Percentiles rank a stretch among this genome's conserved stretches.
phyloP scores from a whole-genome alignment of 2,113 vertebrate species.

The Solea senegalensis region DNA sequence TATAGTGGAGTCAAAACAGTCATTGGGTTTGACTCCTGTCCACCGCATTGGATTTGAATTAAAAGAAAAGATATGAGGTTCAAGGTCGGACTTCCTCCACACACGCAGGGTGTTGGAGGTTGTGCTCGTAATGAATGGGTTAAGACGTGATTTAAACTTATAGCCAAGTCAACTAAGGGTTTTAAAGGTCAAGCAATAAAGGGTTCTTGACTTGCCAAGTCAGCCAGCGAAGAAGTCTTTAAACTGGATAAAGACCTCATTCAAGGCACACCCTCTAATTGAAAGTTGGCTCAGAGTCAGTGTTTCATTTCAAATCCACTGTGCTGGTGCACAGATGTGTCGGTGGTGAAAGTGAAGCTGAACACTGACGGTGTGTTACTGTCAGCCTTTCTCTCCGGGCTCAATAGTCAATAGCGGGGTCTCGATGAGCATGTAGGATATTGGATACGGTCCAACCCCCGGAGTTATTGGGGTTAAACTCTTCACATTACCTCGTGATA shows the following conservation, averaged over 20 bases:
- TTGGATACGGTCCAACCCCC: background rate
- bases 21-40: background rate
- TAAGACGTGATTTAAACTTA: background rate
- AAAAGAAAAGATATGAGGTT: background rate
- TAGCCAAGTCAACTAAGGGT: slow-evolving; percentile 3
- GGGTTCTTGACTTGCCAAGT: slow-evolving; percentile 14
- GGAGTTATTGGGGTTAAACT: slow-evolving; percentile 23
- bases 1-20: background rate
- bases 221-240: background rate
- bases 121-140: background rate
- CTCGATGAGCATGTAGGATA: slow-evolving; percentile 5
- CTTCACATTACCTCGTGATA: slow-evolving; percentile 4
- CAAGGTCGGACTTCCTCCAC: background rate
- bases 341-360: background rate
- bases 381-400: background rate
- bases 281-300: slow-evolving; percentile 13
- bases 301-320: slow-evolving; percentile 33
- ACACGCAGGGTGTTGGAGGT: slow-evolving; percentile 29
- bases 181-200: slow-evolving; percentile 13
- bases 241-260: slow-evolving; percentile 22
- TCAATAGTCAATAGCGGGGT: slow-evolving; percentile 23
- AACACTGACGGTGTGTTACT: slow-evolving; percentile 2
- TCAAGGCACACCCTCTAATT: slow-evolving; percentile 31
- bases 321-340: background rate
- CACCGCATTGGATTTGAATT: background rate